A percentile compares a stretch with the other conserved stretches of the same genome.
phyloP scores from a whole-genome alignment of 1,140 invertebrate species.

The Cyclargus thomasi region DNA sequence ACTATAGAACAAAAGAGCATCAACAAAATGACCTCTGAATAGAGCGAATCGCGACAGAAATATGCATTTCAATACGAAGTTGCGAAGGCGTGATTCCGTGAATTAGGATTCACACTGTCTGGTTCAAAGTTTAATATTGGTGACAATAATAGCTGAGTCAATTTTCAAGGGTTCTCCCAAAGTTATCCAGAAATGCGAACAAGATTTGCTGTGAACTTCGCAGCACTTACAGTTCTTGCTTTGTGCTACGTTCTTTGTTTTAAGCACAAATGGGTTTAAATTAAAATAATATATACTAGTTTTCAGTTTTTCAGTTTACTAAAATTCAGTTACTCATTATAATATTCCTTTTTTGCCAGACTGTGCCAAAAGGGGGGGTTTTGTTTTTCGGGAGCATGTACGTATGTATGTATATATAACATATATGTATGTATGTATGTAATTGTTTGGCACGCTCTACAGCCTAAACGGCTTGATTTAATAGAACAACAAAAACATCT shows the following conservation, averaged over 20 bases:
- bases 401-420: too few relatives aligned
- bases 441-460: too few relatives aligned
- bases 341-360: too few relatives aligned
- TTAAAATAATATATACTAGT: too few relatives aligned
- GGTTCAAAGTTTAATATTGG: slow-evolving; percentile 4
- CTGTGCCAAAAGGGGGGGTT: too few relatives aligned
- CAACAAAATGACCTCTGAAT: slow-evolving; percentile 10
- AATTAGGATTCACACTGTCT: neutral
- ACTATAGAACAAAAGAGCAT: slow-evolving; percentile 7
- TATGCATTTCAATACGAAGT: slow-evolving; percentile 12
- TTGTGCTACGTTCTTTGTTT: neutral
- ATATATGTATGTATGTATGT: too few relatives aligned
- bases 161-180: neutral
- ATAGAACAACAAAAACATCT: too few relatives aligned
- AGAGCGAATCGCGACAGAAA: neutral
- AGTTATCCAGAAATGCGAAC: neutral
- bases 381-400: too few relatives aligned
- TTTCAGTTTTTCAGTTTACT: too few relatives aligned
- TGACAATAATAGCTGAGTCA: neutral
- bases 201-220: neutral
- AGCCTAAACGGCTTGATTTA: too few relatives aligned
- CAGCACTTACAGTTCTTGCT: neutral
- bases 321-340: too few relatives aligned
- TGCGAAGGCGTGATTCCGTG: neutral
- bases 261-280: too few relatives aligned